Evolutionary conservation across 1,140 invertebrate species (phyloP), one percentile per base, ranked within the genome.

Genomic region (Ganaspis sp.): DNA sequence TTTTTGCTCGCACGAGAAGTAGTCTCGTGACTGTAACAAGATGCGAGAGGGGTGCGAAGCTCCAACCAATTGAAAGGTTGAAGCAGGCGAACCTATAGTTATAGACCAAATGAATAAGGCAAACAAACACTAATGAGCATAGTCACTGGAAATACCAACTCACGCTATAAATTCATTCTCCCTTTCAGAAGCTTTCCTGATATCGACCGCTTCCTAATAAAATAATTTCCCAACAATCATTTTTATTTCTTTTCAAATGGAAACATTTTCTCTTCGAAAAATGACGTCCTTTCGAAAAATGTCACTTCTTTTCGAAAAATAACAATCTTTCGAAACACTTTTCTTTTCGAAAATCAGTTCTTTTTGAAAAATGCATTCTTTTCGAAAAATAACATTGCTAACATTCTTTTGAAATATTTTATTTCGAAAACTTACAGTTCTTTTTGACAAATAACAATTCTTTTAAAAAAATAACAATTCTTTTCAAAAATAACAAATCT

Each of bases 61-160:
- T 12, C 34, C 74, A 76, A 17, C 58, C n/a, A 75, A 79, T 79
- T 79, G 73, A 79, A 81, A 75, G 71, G 37, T 58, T 76, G 74
- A 64, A 78, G 38, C 71, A 69, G 17, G 15, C 29, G 29, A 64
- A 64, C 58, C 58, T 45, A 11, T 23, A 11, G 34, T 6, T 53
- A 37, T 1, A 71, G 9, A 9, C 17, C 38, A 72, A 64, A 74
- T 42, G n/a, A 70, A 26, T 53, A 37, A 58, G 69, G 64, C 74
- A 74, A 42, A 19, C 54, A 38, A n/a, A 15, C 5, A 37, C 40
- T 81, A 78, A 81, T 75, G 72, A 75, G 76, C 54, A 74, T 75
- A 23, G 73, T 74, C 58, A 58, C 34, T 38, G 21, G 23, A 72
- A 42, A 9, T 72, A 21, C 40, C 40, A 49, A 15, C 12, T 49